Evolutionary conservation across 2,888 invertebrate species (phyloP).

Genomic region (Megaustenia siamemsis): DNA sequence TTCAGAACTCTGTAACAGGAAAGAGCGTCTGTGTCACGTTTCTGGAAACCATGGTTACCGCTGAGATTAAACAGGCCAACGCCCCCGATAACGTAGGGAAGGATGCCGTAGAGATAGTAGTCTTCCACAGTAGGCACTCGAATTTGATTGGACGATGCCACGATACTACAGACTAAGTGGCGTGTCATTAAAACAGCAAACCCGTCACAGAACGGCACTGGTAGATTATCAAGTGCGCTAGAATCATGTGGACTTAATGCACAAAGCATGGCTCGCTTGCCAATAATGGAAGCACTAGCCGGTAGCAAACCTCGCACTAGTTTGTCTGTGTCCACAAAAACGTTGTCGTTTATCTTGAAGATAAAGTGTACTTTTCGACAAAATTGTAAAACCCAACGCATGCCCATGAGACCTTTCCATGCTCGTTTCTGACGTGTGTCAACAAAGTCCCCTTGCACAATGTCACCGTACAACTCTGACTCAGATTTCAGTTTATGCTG

Average conservation of each 20-base stretch:
- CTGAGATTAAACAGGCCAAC: conserved; percentile 30
- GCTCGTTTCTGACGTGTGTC: conserved; percentile 1
- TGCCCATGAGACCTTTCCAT: conserved; percentile 34
- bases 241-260: background rate
- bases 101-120: conserved; percentile 35
- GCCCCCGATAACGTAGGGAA: conserved; percentile 27
- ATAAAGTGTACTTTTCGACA: conserved; percentile 13
- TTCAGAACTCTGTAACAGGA: conserved; percentile 9
- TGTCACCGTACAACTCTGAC: background rate
- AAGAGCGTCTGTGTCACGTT: background rate
- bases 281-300: background rate
- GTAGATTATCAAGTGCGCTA: background rate
- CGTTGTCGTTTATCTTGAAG: conserved; percentile 30
- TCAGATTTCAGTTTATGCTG: conserved; percentile 25
- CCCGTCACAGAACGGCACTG: conserved; percentile 25
- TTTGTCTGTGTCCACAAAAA: conserved; percentile 38
- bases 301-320: conserved; percentile 37
- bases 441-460: conserved; percentile 41
- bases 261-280: conserved; percentile 34
- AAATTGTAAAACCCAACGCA: conserved; percentile 28
- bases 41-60: conserved; percentile 33
- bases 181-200: conserved; percentile 40
- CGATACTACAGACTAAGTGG: conserved; percentile 14
- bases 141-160: conserved; percentile 34
- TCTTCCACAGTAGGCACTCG: conserved; percentile 6